A percentile compares a stretch with the other conserved stretches of the same genome.
These are phyloP conservation scores for Petrosia ficiformis DNA, from an alignment of 37 sponge, comb jelly and placozoan genomes.

Conservation along the genomic window DNA sequence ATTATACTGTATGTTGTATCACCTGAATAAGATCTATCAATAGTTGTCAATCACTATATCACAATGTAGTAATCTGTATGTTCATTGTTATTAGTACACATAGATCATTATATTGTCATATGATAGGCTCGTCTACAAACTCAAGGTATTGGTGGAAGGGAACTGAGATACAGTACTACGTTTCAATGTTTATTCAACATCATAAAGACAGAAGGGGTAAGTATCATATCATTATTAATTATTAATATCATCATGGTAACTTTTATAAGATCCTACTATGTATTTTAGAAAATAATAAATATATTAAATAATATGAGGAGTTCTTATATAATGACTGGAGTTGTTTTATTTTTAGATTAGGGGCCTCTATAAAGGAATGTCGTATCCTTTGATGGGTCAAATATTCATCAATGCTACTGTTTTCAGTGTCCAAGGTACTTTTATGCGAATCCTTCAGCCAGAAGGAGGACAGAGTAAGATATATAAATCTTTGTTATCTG, in stretches of 20 bases:
- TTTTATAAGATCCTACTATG: too few relatives aligned
- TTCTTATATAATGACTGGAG: too few relatives aligned
- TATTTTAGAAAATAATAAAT: too few relatives aligned
- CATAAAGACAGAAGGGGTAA: constrained; percentile 59
- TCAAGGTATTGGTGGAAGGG: constrained; percentile 35
- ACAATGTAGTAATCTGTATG: too few relatives aligned
- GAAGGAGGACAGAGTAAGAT: not conserved
- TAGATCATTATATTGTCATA: not conserved
- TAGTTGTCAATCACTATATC: too few relatives aligned
- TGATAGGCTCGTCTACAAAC: constrained; percentile 56
- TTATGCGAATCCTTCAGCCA: constrained; percentile 36
- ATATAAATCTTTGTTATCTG: constrained; percentile 48
- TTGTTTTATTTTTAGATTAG: constrained; percentile 38
- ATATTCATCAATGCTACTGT: constrained; percentile 80
- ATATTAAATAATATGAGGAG: too few relatives aligned
- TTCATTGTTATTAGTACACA: too few relatives aligned
- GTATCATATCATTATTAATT: too few relatives aligned
- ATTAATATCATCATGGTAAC: too few relatives aligned
- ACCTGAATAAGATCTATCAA: too few relatives aligned
- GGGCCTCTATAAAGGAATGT: constrained; percentile 90
- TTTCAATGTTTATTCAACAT: constrained; percentile 66
- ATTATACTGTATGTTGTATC: too few relatives aligned
- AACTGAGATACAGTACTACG: constrained; percentile 38
- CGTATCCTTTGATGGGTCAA: constrained; percentile 72
- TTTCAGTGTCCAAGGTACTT: constrained; percentile 78